Conservation (phyloP, 2,888 invertebrate genomes). For the Myopa tessellatipennis region DNA sequence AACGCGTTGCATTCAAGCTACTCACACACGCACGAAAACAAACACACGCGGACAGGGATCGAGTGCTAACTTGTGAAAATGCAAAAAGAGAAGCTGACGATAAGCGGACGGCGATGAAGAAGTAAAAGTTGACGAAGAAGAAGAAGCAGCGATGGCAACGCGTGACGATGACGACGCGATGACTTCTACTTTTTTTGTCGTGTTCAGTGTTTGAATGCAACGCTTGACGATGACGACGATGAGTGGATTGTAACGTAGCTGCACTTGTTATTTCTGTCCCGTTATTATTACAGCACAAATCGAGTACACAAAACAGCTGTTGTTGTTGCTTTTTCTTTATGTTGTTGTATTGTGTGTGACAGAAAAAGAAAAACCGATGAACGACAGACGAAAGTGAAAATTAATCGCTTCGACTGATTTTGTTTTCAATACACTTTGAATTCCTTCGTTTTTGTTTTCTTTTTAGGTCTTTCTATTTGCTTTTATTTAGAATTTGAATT, state of each 20-base stretch:
- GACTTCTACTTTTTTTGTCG: not conserved
- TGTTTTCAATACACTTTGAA: not conserved
- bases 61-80: not conserved
- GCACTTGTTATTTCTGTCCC: slow-evolving; percentile 44
- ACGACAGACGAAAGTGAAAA: slow-evolving; percentile 57
- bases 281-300: slow-evolving; percentile 56
- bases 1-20: not conserved
- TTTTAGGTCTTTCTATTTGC: too few species aligned
- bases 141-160: not conserved
- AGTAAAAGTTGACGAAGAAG: not conserved
- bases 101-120: not conserved
- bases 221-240: not conserved
- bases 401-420: slow-evolving; percentile 7
- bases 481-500: too few species aligned
- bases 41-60: not conserved
- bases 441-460: too few species aligned
- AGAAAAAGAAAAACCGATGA: slow-evolving; percentile 51
- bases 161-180: not conserved
- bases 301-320: slow-evolving; percentile 40
- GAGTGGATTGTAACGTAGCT: slow-evolving; percentile 20
- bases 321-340: slow-evolving; percentile 48
- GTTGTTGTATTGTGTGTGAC: slow-evolving; percentile 45
- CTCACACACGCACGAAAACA: not conserved
- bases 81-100: not conserved
- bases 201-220: not conserved